phyloP scores from a whole-genome alignment of 2,888 invertebrate species.

The Pristionchus arcanus region DNA sequence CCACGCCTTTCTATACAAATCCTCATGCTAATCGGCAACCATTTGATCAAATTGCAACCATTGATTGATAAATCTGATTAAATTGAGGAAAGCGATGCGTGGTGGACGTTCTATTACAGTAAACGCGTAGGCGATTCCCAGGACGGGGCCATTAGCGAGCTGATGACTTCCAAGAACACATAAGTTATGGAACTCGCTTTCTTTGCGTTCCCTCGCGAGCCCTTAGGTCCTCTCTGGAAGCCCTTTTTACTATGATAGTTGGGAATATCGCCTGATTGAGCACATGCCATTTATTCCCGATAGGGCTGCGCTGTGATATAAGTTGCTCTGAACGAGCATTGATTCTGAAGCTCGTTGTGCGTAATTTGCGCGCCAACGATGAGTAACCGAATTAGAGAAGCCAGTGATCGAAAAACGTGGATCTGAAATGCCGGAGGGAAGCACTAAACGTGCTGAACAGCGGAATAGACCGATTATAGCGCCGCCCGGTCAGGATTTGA shows the following conservation, averaged over 20 bases:
- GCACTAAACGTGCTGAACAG: neutral
- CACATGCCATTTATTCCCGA: neutral
- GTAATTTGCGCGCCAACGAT: neutral
- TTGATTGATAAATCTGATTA: too few species aligned
- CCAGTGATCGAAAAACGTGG: neutral
- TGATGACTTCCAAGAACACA: neutral
- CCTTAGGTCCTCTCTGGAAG: neutral
- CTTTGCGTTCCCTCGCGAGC: neutral
- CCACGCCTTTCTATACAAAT: neutral
- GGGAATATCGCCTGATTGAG: neutral
- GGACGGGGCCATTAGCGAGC: neutral
- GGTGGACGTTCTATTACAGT: neutral
- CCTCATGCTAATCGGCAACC: neutral
- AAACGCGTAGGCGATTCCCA: neutral
- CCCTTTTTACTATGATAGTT: neutral
- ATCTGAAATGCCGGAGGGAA: neutral
- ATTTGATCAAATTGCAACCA: neutral
- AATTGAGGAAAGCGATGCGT: neutral
- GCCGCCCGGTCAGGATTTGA: neutral
- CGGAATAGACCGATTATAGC: neutral
- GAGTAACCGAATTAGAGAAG: slow-evolving; percentile 26
- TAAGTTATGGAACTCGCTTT: neutral
- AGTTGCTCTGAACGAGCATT: neutral
- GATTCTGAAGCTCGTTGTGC: neutral
- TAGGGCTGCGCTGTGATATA: neutral